Base-by-base conservation (phyloP, 1,140 invertebrate species). In the Mycetomoellerius zeteki region DNA sequence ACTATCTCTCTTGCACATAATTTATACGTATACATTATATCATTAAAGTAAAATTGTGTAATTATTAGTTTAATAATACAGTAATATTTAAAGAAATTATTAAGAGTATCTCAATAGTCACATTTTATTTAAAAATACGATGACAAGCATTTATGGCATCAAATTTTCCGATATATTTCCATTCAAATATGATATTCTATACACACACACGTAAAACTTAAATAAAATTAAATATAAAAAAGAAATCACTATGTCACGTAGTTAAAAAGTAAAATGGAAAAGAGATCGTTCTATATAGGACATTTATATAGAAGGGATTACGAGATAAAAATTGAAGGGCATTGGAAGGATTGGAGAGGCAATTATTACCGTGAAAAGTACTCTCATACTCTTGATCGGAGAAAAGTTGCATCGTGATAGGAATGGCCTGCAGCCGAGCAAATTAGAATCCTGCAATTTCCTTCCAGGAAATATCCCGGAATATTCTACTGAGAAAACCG, bases 381-480 rank as follows among this genome's bases (percentile, higher is more conserved):
- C 82, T 65, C 27, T 52, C 56, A n/a, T 78, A 64, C 60, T 65
- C 47, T 37, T 71, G 71, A 76, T 85, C 82, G 73, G 19, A 85
- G 60, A 85, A 78, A 85, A 85, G 75, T 85, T 58, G 82, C 82
- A 56, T 85, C 58, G 82, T 47, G 82, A 84, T 84, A 85, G 75
- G 24, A 14, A 77, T 24, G 43, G 30, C 30, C 52, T 60, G 67
- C 67, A 82, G 37, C 37, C 54, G 65, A 73, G 80, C 75, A 62
- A 85, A 85, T 85, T 85, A 78, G 72, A 78, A 85, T 85, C 73
- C 21, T 85, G 71, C 73, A 85, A 85, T 85, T 85, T 85, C 82
- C 82, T 85, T 78, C 62, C 82, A 85, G 82, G 82, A 85, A 85
- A 85, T 85, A 85, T 78, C 60, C 19, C 73, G 30, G 37, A 75